Conservation (phyloP, 1,140 invertebrate genomes). For the Drosophila willistoni region DNA sequence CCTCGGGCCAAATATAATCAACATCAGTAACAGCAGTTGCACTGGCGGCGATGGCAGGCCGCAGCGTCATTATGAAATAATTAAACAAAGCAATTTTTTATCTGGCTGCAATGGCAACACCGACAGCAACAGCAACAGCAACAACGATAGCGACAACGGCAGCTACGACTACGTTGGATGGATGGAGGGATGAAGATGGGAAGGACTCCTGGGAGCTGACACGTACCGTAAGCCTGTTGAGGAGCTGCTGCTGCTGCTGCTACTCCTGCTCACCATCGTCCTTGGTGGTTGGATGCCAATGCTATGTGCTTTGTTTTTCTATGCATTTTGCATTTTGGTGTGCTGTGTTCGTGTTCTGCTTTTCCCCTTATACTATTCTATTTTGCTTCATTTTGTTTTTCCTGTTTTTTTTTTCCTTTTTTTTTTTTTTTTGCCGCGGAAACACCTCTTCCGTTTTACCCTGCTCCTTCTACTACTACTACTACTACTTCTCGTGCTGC, state of each 20-base stretch:
- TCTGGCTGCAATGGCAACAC: slow-evolving; percentile 36
- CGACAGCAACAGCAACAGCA: neutral
- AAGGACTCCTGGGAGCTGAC: slow-evolving; percentile 43
- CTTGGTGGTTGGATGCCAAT: slow-evolving; percentile 35
- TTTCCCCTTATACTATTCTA: neutral
- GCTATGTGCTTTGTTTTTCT: slow-evolving; percentile 50
- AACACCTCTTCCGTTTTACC: slow-evolving; percentile 7
- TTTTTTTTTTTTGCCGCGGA: slow-evolving; percentile 9
- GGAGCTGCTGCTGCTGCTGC: slow-evolving; percentile 3
- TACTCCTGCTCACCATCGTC: slow-evolving; percentile 36
- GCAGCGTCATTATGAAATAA: slow-evolving; percentile 80
- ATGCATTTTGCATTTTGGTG: slow-evolving; percentile 58
- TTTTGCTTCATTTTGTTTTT: neutral
- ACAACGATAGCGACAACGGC: neutral
- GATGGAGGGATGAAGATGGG: neutral
- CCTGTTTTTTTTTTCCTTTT: neutral
- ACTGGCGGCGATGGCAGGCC: slow-evolving; percentile 42
- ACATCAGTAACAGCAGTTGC: slow-evolving; percentile 38
- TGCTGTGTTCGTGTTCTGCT: slow-evolving; percentile 53
- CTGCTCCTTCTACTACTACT: neutral
- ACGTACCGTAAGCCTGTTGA: slow-evolving; percentile 50
- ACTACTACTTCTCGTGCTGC: too few relatives aligned
- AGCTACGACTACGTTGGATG: neutral
- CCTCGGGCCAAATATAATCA: slow-evolving; percentile 77
- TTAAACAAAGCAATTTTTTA: slow-evolving; percentile 80